Percentiles rank a stretch among this genome's conserved stretches.
phyloP scores from a whole-genome alignment of 2,113 vertebrate species.

The Pelobates fuscus region DNA sequence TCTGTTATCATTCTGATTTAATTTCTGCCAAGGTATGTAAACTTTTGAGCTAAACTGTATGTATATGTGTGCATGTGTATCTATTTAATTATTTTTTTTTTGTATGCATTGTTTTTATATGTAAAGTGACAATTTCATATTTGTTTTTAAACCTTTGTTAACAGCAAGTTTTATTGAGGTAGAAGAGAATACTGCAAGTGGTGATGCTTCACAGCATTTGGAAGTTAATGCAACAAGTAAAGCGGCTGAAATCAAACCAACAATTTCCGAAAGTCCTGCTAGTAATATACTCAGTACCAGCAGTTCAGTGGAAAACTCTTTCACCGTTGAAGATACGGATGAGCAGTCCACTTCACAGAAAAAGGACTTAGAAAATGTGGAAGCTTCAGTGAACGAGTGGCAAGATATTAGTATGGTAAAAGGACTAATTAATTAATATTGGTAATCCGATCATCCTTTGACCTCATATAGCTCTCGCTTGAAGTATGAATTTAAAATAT shows the following conservation, averaged over 20 bases:
- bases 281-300: neutral
- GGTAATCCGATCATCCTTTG: no score
- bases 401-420: slow-evolving; percentile 81
- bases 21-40: no score
- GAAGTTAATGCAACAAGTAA: slow-evolving; percentile 4
- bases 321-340: slow-evolving; percentile 37
- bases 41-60: no score
- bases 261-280: neutral
- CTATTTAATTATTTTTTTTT: no score
- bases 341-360: slow-evolving; percentile 22
- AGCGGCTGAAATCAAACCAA: neutral
- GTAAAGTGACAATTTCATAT: no score
- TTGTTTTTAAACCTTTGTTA: no score
- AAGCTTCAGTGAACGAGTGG: slow-evolving; percentile 72
- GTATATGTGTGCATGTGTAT: no score
- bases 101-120: no score
- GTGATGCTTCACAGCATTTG: slow-evolving; percentile 43
- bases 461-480: no score
- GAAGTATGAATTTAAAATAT: no score
- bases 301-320: neutral
- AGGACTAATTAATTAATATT: neutral
- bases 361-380: slow-evolving; percentile 46
- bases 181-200: slow-evolving; percentile 50
- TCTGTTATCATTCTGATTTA: no score
- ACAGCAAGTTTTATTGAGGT: slow-evolving; percentile 78